Evolutionary conservation across 1,140 invertebrate species (phyloP), one percentile per base, ranked within the genome.

Genomic region (Choristoneura fumiferana): DNA sequence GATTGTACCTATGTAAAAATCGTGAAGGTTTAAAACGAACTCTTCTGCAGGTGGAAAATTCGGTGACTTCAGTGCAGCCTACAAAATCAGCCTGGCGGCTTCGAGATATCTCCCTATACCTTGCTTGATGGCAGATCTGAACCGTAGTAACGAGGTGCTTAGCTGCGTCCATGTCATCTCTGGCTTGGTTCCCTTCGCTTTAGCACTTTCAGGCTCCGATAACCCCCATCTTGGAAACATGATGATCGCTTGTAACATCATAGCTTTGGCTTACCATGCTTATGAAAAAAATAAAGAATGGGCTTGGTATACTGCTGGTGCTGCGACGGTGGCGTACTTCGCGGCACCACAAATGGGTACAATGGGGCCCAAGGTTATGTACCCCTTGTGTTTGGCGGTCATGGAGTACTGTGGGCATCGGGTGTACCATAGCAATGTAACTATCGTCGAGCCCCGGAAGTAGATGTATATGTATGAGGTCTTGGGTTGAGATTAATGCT

Each of bases 291-390:
- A 74, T 1, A 63, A 63, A 4, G 65, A 73, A 14, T 87, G 75
- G 75, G 84, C 81, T 0, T 85, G 78, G 74, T 85, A 73, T n/a
- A 83, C 84, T 0, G 80, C 82, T 0, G 82, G 69, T 0, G 75
- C 81, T 0, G 77, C 67, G 0, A 22, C 80, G 5, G 52, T 83
- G 10, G 73, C 84, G 0, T 87, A 87, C 62, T 80, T 87, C 14
- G 18, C 73, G 1, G 57, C 71, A 0, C 68, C 73, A 0, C 57
- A 68, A 15, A 58, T 63, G 36, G 67, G 69, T 0, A 58, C 59
- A 14, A 56, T 63, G 18, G 67, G 69, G 0, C 61, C 62, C 0
- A 78, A 73, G 34, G 57, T 85, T 0, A 33, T 78, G 4, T 87
- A 81, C 43, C 84, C 84, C 0, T 22, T 87, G 6, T 66, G 73